phyloP scores from a whole-genome alignment of 2,113 vertebrate species.

The Campylomormyrus tamandua region DNA sequence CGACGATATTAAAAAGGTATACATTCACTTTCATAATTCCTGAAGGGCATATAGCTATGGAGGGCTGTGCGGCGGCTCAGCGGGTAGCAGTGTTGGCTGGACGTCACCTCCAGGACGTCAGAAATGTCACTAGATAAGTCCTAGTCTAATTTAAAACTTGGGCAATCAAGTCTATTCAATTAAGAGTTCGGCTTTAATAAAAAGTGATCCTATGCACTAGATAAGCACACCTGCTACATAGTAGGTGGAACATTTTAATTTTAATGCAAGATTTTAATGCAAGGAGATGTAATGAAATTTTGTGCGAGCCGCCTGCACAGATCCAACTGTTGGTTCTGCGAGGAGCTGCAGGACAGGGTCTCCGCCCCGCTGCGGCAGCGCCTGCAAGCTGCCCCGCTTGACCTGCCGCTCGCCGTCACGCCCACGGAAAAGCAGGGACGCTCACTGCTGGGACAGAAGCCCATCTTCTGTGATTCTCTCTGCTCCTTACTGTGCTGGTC shows the following conservation, averaged over 20 bases:
- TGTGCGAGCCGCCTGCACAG: background rate
- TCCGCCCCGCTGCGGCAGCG: constrained; percentile 83
- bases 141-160: background rate
- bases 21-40: background rate
- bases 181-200: background rate
- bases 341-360: constrained; percentile 94
- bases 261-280: background rate
- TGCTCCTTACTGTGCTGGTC: background rate
- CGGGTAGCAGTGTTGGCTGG: background rate
- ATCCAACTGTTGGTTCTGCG: constrained; percentile 85
- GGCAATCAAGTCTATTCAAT: background rate
- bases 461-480: background rate
- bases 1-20: background rate
- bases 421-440: constrained; percentile 93
- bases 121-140: background rate
- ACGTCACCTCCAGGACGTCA: background rate
- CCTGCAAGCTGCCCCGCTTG: constrained; percentile 93
- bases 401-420: constrained; percentile 91
- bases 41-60: background rate
- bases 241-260: background rate
- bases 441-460: constrained; percentile 77
- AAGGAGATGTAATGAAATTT: background rate
- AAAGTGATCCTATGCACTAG: background rate
- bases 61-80: background rate
- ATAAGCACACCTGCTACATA: background rate